A percentile compares a stretch with the other conserved stretches of the same genome.
Conservation (phyloP, 2,888 invertebrate genomes). For the Sthenelais limicola region DNA sequence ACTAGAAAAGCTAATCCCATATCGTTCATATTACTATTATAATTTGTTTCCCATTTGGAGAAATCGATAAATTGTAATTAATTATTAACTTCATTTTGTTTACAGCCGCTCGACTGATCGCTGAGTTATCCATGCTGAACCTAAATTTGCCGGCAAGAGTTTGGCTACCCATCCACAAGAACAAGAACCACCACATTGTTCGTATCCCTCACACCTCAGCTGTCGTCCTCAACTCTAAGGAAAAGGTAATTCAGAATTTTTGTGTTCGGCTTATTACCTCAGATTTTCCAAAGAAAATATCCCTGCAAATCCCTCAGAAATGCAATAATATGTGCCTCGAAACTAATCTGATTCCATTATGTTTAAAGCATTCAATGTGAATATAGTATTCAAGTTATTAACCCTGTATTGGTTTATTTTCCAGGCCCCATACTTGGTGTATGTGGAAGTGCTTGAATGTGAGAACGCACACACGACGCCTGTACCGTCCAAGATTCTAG, state of each 20-base stretch:
- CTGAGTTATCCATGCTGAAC: slow-evolving; percentile 93
- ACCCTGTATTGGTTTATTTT: not conserved
- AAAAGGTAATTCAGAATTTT: slow-evolving; percentile 77
- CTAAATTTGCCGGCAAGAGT: slow-evolving; percentile 97
- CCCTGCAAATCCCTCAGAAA: too few relatives aligned
- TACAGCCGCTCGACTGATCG: slow-evolving; percentile 84
- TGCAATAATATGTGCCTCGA: too few relatives aligned
- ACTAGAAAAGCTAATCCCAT: not conserved
- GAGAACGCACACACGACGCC: slow-evolving; percentile 87
- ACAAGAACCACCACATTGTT: slow-evolving; percentile 86
- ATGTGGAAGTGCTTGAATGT: slow-evolving; percentile 95
- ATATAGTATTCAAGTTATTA: too few relatives aligned
- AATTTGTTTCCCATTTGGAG: not conserved
- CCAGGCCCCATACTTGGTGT: slow-evolving; percentile 96
- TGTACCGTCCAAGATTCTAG: slow-evolving; percentile 85
- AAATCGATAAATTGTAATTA: too few relatives aligned
- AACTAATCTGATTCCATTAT: too few relatives aligned
- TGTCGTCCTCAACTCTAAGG: slow-evolving; percentile 98
- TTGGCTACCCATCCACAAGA: slow-evolving; percentile 93
- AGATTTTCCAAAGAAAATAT: not conserved
- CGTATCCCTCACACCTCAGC: slow-evolving; percentile 97
- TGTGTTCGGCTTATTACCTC: not conserved
- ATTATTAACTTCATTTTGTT: slow-evolving; percentile 28
- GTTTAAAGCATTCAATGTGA: too few relatives aligned
- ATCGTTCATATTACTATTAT: not conserved